Evolutionary conservation across 2,797 vertebrate species (phyloP).

Genomic region (Takifugu rubripes): DNA sequence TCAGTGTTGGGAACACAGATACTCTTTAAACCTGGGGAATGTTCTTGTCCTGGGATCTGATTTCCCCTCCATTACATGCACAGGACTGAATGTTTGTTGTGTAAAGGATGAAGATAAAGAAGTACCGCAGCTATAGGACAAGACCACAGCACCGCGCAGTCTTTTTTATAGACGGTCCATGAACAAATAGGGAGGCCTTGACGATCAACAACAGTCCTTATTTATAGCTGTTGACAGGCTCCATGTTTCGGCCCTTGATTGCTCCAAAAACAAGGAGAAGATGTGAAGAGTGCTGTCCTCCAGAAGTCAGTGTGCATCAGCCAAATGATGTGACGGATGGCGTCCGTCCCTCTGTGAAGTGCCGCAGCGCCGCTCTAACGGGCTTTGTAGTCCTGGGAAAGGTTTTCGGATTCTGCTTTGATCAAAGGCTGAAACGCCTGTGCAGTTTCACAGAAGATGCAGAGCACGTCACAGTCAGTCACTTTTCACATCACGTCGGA

Average conservation of each 20-base stretch:
- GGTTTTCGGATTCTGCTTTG: not conserved
- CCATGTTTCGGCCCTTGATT: constrained; percentile 39
- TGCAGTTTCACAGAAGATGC: no score
- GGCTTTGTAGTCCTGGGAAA: constrained; percentile 26
- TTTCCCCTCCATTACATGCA: no score
- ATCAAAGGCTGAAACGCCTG: no score
- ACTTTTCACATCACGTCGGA: no score
- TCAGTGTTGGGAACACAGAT: no score
- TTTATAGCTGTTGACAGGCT: constrained; percentile 55
- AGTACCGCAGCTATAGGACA: no score
- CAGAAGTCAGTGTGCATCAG: constrained; percentile 34
- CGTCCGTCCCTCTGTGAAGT: constrained; percentile 17
- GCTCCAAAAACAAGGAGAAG: constrained; percentile 19
- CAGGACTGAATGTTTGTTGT: no score
- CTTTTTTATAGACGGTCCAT: constrained; percentile 31
- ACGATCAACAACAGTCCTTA: constrained; percentile 45
- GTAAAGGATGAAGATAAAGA: no score
- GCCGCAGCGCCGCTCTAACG: constrained; percentile 6
- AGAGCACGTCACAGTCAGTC: no score
- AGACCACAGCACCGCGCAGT: not conserved
- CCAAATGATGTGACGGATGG: constrained; percentile 30
- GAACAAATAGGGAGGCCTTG: constrained; percentile 27
- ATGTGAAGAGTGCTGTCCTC: constrained; percentile 17
- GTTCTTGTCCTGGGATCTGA: no score
- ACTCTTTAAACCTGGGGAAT: no score